Percentiles rank a stretch among this genome's conserved stretches.
Evolutionary conservation across 2,113 vertebrate species (phyloP).

Genomic region (Heliornis fulica): DNA sequence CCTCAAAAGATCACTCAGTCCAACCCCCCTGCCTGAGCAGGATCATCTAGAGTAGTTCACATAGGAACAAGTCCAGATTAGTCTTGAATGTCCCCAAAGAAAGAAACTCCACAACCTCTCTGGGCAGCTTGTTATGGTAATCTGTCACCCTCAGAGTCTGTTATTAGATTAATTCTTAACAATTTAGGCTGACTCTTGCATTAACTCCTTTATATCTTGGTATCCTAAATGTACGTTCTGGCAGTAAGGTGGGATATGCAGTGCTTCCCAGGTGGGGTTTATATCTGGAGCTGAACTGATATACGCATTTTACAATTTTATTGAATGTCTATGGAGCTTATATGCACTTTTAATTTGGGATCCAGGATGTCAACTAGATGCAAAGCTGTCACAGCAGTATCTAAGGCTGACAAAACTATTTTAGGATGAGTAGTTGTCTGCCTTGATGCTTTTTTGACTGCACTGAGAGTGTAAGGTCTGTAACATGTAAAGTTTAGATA

Average conservation of each 20-base stretch:
- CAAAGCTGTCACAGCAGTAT: neutral
- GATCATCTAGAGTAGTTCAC: no score
- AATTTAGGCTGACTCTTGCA: neutral
- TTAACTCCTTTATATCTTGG: neutral
- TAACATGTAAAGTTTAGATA: neutral
- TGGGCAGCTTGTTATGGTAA: no score
- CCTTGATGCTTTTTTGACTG: neutral
- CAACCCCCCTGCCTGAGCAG: no score
- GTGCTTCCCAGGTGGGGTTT: neutral
- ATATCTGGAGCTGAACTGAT: neutral
- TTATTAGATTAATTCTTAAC: neutral
- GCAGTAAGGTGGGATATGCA: neutral
- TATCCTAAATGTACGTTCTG: neutral
- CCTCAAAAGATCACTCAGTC: no score
- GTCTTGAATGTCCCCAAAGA: no score
- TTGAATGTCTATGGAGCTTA: neutral
- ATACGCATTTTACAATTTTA: neutral
- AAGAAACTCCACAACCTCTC: no score
- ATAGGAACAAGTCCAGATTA: no score
- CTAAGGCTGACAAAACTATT: neutral
- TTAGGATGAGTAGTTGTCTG: neutral
- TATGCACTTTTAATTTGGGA: neutral
- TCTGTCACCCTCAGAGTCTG: no score
- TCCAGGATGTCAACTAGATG: neutral
- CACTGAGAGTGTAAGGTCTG: neutral